These are phyloP conservation scores for Eristalis tenax DNA, from an alignment of 2,888 invertebrate species.

Conservation along the genomic window DNA sequence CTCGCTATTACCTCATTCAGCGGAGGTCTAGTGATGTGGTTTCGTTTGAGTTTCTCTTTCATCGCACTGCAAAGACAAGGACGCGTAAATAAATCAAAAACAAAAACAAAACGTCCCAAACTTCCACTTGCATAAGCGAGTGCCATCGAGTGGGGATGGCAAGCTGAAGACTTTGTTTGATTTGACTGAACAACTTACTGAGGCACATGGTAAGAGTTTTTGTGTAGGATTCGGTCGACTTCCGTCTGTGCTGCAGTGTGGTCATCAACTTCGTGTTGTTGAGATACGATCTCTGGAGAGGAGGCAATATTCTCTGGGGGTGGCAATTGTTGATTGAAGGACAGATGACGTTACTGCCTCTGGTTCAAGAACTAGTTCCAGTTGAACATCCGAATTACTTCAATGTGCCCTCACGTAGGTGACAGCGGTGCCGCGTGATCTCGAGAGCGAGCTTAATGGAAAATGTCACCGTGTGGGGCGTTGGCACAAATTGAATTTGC, in stretches of 20 bases:
- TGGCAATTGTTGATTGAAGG: no score
- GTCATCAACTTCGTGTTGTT: neutral
- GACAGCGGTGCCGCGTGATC: no score
- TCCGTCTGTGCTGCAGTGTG: neutral
- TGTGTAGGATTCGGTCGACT: neutral
- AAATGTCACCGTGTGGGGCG: no score
- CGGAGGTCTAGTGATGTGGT: neutral
- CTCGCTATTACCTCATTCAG: slow-evolving; percentile 24
- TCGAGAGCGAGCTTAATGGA: no score
- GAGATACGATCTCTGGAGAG: neutral
- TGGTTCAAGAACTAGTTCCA: no score
- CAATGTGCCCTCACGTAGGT: no score
- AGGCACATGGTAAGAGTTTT: neutral
- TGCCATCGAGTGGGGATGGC: neutral
- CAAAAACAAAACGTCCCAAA: no score
- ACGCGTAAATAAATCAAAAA: slow-evolving; percentile 8
- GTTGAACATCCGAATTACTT: no score
- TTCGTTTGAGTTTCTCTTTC: slow-evolving; percentile 37
- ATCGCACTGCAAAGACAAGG: slow-evolving; percentile 4
- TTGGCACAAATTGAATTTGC: no score
- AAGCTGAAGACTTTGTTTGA: neutral
- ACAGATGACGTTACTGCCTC: no score
- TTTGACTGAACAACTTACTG: neutral
- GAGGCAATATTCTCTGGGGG: neutral
- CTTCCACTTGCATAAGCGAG: neutral